Evolutionary conservation across 2,113 vertebrate genomes (phyloP).

Genomic region (Silurus meridionalis): DNA sequence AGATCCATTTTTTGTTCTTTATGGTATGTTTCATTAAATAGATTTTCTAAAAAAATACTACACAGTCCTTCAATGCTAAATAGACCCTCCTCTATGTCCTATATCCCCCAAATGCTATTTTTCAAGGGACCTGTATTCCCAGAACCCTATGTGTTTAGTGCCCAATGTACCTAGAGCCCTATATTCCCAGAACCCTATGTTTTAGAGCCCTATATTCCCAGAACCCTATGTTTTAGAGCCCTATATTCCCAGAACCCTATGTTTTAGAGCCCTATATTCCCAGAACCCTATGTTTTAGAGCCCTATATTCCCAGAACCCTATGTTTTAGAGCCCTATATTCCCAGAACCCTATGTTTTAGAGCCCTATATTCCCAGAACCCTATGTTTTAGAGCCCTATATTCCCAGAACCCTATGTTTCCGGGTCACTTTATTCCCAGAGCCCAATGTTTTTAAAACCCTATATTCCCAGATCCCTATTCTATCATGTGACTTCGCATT

Average conservation of each 20-base stretch:
- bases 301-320: background rate
- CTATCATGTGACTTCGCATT: too few relatives aligned
- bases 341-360: background rate
- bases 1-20: background rate
- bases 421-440: background rate
- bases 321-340: background rate
- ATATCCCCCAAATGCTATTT: too few relatives aligned
- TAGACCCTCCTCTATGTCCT: background rate
- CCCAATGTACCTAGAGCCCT: background rate
- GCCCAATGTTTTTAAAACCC: background rate
- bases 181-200: background rate
- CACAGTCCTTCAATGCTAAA: background rate
- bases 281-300: background rate
- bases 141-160: background rate
- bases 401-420: background rate
- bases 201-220: background rate
- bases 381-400: background rate
- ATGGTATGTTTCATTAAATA: background rate
- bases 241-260: background rate
- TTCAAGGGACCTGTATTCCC: background rate
- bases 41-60: background rate
- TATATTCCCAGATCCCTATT: background rate
- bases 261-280: background rate
- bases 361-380: background rate
- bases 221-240: too few relatives aligned